Percentiles rank a stretch among this genome's conserved stretches.
Evolutionary conservation across 2,888 invertebrate species (phyloP).

Genomic region (Andrena trimmerana): DNA sequence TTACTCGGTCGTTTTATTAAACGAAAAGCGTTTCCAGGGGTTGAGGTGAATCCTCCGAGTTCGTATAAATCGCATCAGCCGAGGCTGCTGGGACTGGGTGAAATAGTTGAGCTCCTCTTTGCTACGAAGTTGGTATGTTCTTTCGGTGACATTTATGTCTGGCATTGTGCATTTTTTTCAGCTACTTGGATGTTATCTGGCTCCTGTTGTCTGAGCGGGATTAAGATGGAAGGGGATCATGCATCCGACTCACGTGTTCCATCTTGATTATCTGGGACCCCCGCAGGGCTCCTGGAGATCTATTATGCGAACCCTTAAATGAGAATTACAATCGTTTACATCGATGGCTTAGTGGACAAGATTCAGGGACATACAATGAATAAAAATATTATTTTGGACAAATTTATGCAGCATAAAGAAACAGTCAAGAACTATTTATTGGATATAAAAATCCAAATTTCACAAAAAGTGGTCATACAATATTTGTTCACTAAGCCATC

Average conservation of each 20-base stretch:
- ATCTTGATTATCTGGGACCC: conserved; percentile 34
- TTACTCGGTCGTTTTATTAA: conserved; percentile 12
- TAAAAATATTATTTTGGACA: too few relatives aligned
- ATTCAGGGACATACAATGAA: too few relatives aligned
- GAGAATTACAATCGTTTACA: background rate
- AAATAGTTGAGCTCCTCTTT: too few relatives aligned
- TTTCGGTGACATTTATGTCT: background rate
- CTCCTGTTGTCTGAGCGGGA: background rate
- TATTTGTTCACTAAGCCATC: too few relatives aligned
- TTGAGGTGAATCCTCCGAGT: background rate
- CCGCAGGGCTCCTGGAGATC: background rate
- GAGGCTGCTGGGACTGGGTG: too few relatives aligned
- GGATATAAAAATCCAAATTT: too few relatives aligned
- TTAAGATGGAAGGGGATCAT: conserved; percentile 13
- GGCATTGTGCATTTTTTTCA: background rate
- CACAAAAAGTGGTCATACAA: too few relatives aligned
- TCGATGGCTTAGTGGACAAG: too few relatives aligned
- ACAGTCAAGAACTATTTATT: too few relatives aligned
- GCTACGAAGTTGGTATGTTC: too few relatives aligned
- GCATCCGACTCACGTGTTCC: conserved; percentile 1
- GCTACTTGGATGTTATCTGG: background rate
- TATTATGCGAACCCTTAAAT: conserved; percentile 6
- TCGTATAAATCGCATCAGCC: background rate
- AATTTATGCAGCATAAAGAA: too few relatives aligned
- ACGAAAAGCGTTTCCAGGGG: background rate